Evolutionary conservation across 2,797 vertebrate genomes (phyloP).

Genomic region (Sebastes trivittatus): DNA sequence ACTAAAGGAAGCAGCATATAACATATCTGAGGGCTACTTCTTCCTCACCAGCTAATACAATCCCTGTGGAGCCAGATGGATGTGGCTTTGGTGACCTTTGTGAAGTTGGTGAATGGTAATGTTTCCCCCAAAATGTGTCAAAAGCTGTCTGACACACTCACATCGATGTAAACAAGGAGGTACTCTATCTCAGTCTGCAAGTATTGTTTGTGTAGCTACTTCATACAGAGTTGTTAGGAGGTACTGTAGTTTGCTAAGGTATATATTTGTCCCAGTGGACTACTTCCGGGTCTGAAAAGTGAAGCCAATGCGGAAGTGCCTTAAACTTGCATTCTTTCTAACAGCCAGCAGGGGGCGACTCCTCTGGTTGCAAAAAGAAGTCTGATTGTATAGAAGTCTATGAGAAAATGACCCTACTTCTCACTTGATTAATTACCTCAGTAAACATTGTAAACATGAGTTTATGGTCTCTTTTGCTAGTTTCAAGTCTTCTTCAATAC

Average conservation of each 20-base stretch:
- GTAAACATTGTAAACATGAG: too few species aligned
- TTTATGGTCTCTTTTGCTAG: too few species aligned
- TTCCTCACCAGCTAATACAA: not conserved
- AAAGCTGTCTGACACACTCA: not conserved
- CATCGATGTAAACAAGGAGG: not conserved
- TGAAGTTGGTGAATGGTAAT: slow-evolving; percentile 15
- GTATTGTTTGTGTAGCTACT: not conserved
- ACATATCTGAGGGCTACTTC: not conserved
- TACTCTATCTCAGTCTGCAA: not conserved
- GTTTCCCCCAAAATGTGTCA: slow-evolving; percentile 3
- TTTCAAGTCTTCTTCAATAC: too few species aligned
- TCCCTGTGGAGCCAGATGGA: not conserved
- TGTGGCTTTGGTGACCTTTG: not conserved
- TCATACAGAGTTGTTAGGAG: not conserved
- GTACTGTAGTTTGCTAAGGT: not conserved
- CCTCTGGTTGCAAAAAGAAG: too few species aligned
- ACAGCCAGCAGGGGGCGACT: too few species aligned
- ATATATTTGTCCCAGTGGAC: not conserved
- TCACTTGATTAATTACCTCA: too few species aligned
- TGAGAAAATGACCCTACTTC: too few species aligned
- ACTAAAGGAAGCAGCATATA: not conserved
- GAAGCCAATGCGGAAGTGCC: not conserved
- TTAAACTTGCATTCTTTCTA: not conserved
- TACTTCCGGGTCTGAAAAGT: not conserved
- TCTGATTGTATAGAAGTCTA: too few species aligned